Conservation (phyloP, 1,140 invertebrate species). For the Pygmarrhopalites habei region DNA sequence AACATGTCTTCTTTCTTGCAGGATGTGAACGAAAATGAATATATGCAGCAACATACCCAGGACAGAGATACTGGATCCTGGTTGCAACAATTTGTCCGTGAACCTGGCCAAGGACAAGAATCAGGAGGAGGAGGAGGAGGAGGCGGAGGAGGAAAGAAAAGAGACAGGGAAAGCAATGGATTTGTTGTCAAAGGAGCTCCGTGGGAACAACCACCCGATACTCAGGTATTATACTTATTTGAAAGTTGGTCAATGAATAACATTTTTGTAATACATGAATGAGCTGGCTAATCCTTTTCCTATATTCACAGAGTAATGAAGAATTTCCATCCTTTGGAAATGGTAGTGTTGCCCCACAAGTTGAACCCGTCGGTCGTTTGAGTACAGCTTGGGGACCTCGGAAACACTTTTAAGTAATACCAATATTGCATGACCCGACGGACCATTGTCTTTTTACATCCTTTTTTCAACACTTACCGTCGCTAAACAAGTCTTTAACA, state of each 20-base stretch:
- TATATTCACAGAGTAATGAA: constrained; percentile 49
- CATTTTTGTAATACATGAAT: no score
- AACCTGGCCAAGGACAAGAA: constrained; percentile 35
- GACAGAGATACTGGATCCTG: no score
- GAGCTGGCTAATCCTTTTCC: no score
- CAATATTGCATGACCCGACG: no score
- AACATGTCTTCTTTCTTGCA: constrained; percentile 17
- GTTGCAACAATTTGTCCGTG: constrained; percentile 42
- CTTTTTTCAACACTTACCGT: no score
- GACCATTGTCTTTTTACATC: no score
- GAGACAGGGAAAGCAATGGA: constrained; percentile 41
- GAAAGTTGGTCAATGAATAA: no score
- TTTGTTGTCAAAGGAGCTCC: constrained; percentile 54
- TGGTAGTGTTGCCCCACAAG: constrained; percentile 34
- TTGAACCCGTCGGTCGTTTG: constrained; percentile 15
- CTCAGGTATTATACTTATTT: constrained; percentile 23
- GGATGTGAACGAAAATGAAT: constrained; percentile 42
- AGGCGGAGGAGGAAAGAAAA: constrained; percentile 43
- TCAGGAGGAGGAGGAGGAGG: constrained; percentile 27
- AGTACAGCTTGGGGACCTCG: constrained; percentile 37
- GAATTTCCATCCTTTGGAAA: constrained; percentile 52
- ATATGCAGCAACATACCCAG: constrained; percentile 41
- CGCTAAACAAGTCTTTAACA: no score
- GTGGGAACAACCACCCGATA: constrained; percentile 46
- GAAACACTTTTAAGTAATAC: constrained; percentile 35